Conservation (phyloP, 2,113 vertebrate genomes). For the Tympanuchus pallidicinctus region DNA sequence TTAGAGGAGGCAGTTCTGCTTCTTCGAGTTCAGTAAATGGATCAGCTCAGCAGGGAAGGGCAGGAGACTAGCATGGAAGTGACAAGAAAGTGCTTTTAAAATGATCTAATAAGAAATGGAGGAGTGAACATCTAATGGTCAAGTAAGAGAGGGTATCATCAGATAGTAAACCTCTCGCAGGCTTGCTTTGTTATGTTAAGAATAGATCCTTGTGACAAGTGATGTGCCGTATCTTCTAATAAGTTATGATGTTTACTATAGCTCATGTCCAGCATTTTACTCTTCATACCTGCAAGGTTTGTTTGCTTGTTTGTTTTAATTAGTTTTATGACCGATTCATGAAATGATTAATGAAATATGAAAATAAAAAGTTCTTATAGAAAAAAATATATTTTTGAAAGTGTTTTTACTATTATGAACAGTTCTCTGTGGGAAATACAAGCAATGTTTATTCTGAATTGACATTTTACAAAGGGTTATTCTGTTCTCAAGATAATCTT, state of each 20-base stretch:
- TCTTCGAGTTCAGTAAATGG: constrained; percentile 16
- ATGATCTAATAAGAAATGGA: neutral
- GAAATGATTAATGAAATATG: neutral
- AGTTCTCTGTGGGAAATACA: neutral
- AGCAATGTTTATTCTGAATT: neutral
- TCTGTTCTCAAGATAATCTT: neutral
- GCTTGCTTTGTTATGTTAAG: constrained; percentile 6
- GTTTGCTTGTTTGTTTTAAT: neutral
- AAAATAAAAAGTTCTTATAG: neutral
- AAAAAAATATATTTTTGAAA: neutral
- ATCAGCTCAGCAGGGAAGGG: constrained; percentile 28
- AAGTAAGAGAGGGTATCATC: neutral
- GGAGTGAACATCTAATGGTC: neutral
- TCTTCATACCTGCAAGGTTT: neutral
- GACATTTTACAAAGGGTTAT: neutral
- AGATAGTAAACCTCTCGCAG: neutral
- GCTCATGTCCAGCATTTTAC: neutral
- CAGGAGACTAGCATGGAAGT: neutral
- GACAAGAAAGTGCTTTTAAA: constrained; percentile 31
- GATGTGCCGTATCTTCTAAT: neutral
- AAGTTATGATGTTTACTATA: neutral
- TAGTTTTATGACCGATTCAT: neutral
- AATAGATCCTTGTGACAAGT: neutral
- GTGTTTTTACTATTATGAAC: neutral
- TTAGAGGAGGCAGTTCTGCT: constrained; percentile 6